Base-by-base conservation (phyloP, 2,888 invertebrate species). In the Synanthedon tipuliformis region DNA sequence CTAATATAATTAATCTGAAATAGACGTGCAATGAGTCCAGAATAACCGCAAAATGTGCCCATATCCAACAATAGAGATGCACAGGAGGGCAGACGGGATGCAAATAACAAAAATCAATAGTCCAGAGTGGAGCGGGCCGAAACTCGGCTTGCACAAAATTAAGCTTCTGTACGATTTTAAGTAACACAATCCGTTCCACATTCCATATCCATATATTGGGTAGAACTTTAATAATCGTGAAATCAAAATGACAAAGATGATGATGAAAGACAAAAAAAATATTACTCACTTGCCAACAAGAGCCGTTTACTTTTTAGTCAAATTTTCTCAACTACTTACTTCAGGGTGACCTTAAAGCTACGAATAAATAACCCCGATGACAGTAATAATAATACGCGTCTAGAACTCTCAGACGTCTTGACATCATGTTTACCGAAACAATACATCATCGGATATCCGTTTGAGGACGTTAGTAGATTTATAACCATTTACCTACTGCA, bases 41-140 rank as follows among this genome's bases (percentile, higher is more conserved):
- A 45, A 45, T 45, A 45, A 45, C n/a, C 45, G 45, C 7, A 3
- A 13, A 45, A 13, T 45, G 45, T 45, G 45, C 45, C 45, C 34
- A 34, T 72, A 66, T 71, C 73, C 70, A 78, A 85, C 81, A 85
- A 85, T 83, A 79, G 81, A 73, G 74, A 80, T 80, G 70, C 74
- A 77, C 70, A 69, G 73, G 70, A 68, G 73, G 72, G 76, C 81
- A 84, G 84, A 82, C 83, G 74, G 75, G 83, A 83, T 83, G 84
- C 81, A 86, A 85, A 86, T 86, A 86, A 83, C 83, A 78, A 84
- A 85, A 86, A 86, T 86, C 86, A 78, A 86, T 86, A 86, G 75
- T 60, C 58, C 61, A 49, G 69, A 74, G 71, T 75, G 74, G 66
- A 74, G 71, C 75, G 74, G 66, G 68, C 66, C 75, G 75, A 75